Evolutionary conservation across 2,113 vertebrate genomes (phyloP).

Genomic region (Spilogale gracilis): DNA sequence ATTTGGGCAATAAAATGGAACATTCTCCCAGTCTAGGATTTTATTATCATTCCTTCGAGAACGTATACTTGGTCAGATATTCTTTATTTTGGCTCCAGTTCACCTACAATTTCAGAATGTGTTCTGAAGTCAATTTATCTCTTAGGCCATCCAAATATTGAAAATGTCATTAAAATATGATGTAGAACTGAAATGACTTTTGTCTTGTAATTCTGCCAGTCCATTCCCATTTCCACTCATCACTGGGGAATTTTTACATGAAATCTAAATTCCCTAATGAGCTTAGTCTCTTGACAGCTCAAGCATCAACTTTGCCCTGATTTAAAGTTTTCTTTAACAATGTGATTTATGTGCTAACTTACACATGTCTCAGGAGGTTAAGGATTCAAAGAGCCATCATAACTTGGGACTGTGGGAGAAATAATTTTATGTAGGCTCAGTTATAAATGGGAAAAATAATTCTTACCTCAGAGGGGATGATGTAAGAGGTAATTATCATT

Average conservation of each 20-base stretch:
- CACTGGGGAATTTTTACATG: slow-evolving; percentile 27
- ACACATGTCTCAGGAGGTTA: slow-evolving; percentile 45
- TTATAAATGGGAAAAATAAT: slow-evolving; percentile 62
- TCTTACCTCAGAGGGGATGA: slow-evolving; percentile 79
- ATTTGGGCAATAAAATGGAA: slow-evolving; percentile 73
- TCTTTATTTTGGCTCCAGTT: slow-evolving; percentile 73
- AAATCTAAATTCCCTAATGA: slow-evolving; percentile 57
- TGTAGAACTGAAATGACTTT: slow-evolving; percentile 34
- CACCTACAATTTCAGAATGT: slow-evolving; percentile 57
- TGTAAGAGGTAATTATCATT: slow-evolving; percentile 75
- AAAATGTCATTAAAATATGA: slow-evolving; percentile 67
- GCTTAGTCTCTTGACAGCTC: slow-evolving; percentile 25
- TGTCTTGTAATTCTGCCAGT: slow-evolving; percentile 22
- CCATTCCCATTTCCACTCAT: slow-evolving; percentile 10
- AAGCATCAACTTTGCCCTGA: slow-evolving; percentile 40
- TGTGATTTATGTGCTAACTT: slow-evolving; percentile 60
- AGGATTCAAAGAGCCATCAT: slow-evolving; percentile 26
- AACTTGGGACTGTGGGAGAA: slow-evolving; percentile 53
- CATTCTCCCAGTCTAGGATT: slow-evolving; percentile 65
- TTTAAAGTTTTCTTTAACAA: slow-evolving; percentile 44
- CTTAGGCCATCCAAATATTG: slow-evolving; percentile 65
- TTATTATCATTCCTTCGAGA: slow-evolving; percentile 72
- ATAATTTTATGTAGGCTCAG: slow-evolving; percentile 58
- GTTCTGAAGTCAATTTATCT: slow-evolving; percentile 72
- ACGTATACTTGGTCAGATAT: slow-evolving; percentile 51